These are phyloP conservation scores for Cataglyphis livida DNA, from an alignment of 2,888 invertebrate genomes.

Conservation along the genomic window DNA sequence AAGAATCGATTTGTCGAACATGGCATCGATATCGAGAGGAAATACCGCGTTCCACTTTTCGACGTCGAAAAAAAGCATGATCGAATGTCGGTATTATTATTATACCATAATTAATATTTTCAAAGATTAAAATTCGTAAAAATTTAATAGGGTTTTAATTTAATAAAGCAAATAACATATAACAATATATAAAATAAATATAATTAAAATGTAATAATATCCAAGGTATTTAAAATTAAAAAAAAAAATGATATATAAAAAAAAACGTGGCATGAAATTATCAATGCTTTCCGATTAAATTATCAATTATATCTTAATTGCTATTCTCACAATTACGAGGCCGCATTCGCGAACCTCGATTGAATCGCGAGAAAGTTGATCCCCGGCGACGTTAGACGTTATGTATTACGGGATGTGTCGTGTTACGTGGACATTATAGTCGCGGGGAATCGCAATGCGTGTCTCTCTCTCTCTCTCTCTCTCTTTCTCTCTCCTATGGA, in stretches of 20 bases:
- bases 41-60: not conserved
- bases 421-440: slow-evolving; percentile 35
- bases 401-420: slow-evolving; percentile 20
- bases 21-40: slow-evolving; percentile 1
- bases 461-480: not conserved
- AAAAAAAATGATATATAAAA: too few species aligned
- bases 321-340: slow-evolving; percentile 5
- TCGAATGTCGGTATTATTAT: not conserved
- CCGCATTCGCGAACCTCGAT: slow-evolving; percentile 6
- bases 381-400: slow-evolving; percentile 30
- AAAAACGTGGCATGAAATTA: not conserved
- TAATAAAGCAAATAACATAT: not conserved
- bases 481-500: not conserved
- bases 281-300: not conserved
- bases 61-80: not conserved
- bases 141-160: not conserved
- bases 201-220: not conserved
- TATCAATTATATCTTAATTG: not conserved
- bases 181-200: not conserved
- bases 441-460: slow-evolving; percentile 25
- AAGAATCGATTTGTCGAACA: slow-evolving; percentile 1
- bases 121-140: not conserved
- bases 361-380: slow-evolving; percentile 41
- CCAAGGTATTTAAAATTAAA: not conserved
- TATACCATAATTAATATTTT: not conserved